Conservation (phyloP, 2,797 vertebrate species). For the Garrulus glandarius region DNA sequence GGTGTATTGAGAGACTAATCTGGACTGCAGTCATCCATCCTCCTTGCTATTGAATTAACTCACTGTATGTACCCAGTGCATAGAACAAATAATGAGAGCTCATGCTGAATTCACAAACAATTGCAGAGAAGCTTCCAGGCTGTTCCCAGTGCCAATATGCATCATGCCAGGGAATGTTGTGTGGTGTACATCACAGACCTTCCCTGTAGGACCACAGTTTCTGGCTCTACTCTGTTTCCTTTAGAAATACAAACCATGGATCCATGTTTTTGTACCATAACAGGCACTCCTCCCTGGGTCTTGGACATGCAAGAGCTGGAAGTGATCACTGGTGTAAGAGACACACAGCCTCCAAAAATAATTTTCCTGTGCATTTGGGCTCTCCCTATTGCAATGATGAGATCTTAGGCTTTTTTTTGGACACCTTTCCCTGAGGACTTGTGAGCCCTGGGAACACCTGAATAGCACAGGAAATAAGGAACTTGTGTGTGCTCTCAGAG, state of each 20-base stretch:
- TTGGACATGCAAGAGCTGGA: neutral
- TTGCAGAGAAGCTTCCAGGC: slow-evolving; percentile 9
- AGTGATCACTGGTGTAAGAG: neutral
- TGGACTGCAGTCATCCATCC: neutral
- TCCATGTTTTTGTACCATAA: neutral
- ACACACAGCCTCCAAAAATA: neutral
- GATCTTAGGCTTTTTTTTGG: neutral
- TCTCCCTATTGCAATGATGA: neutral
- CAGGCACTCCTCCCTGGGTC: neutral
- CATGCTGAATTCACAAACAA: neutral
- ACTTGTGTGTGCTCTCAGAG: neutral
- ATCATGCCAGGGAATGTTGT: neutral
- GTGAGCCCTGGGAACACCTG: neutral
- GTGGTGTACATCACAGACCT: neutral
- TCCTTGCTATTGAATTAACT: neutral
- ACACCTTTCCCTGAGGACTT: neutral
- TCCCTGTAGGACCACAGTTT: neutral
- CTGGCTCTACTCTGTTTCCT: neutral
- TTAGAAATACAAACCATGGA: neutral
- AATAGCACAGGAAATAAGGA: neutral
- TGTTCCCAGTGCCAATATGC: neutral
- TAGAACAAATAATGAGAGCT: neutral
- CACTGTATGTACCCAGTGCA: neutral
- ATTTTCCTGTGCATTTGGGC: neutral
- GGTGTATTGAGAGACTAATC: neutral